Base-by-base conservation (phyloP, 2,888 invertebrate species). In the Dioctria linearis region DNA sequence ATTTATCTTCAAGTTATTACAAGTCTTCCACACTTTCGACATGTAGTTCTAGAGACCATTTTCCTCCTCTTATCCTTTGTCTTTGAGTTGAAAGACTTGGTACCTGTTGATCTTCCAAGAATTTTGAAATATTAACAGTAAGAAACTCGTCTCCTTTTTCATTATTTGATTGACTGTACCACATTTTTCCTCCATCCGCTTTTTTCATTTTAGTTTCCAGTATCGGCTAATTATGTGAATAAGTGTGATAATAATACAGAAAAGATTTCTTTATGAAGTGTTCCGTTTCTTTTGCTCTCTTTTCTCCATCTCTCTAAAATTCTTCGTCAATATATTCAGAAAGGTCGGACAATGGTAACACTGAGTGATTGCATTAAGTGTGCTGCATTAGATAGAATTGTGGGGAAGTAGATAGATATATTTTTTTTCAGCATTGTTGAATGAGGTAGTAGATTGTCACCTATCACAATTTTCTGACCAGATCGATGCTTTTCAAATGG, bases 301-400 rank as follows among this genome's bases (percentile, higher is more conserved):
- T 11, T 54, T 54, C 54, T 54, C 54, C 54, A 54, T 54, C 54
- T 54, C 54, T 54, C 3, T 54, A 54, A 54, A 54, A 54, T 54
- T 4, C 54, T 54, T 2, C 49, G 54, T 2, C 54, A 54, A 54
- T 54, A 54, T 54, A 54, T 11, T 54, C 11, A 11, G 6, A 2
- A 11, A 54, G 54, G 54, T 6, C 54, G 54, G n/a, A 54, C 6
- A n/a, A 54, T 11, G 54, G 11, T 11, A 54, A 54, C 54, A 54
- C 11, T 11, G 54, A 54, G 8, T 46, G 46, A 8, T 46, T 46
- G 46, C 46, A 46, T 46, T 46, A 46, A 6, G 54, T 54, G 54
- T 54, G 11, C 11, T 54, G 54, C n/a, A 54, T 11, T 54, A 11
- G 54, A 4, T 54, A 3, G 54, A 54, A 54, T 54, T 54, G n/a